Base-by-base conservation (phyloP, 2,113 vertebrate species). In the Lampris incognitus region DNA sequence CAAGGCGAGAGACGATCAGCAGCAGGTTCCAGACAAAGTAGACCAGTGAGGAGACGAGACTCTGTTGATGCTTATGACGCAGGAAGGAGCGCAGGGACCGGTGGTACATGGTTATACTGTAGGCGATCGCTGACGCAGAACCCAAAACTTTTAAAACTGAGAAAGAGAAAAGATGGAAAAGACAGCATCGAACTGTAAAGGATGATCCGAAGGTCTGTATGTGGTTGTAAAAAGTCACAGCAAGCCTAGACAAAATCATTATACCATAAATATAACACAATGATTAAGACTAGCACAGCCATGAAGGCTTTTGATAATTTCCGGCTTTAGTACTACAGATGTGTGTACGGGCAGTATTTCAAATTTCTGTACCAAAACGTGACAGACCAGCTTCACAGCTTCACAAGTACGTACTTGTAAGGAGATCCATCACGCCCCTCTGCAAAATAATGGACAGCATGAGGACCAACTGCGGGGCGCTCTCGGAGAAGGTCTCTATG, bases 21-120 rank as follows among this genome's bases (percentile, higher is more conserved):
- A 95, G 58, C 63, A 97, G 87, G 89, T 96, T 97, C 96, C 96
- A 97, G 36, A 94, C 4, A 57, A 96, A 96, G 78, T 94, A 97
- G 69, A 93, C 0, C 40, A 86, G 0, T 0, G 93, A 93, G 0
- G 96, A 95, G 3, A 5, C 0, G 1, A 4, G 0, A 10, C 38
- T 48, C 78, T 96, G 93, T 49, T 69, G 40, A 0, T 66, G 1
- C 81, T 95, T 96, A 4, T 93, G 54, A 0, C 72, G 81, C 24
- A 97, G 84, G 90, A 96, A 96, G 86, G 91, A 85, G 37, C 96
- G 95, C 79, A 98, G 65, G 59, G 92, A 93, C 83, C 92, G 95
- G 85, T 98, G 96, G 78, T 98, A 97, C 54, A 64, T 54, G 42
- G 87, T 92, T 44, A 94, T 75, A 0, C 59, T 72, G 66, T 41